A percentile compares a stretch with the other conserved stretches of the same genome.
Evolutionary conservation across 2,888 invertebrate genomes (phyloP).

Genomic region (Philopedon plagiatum): DNA sequence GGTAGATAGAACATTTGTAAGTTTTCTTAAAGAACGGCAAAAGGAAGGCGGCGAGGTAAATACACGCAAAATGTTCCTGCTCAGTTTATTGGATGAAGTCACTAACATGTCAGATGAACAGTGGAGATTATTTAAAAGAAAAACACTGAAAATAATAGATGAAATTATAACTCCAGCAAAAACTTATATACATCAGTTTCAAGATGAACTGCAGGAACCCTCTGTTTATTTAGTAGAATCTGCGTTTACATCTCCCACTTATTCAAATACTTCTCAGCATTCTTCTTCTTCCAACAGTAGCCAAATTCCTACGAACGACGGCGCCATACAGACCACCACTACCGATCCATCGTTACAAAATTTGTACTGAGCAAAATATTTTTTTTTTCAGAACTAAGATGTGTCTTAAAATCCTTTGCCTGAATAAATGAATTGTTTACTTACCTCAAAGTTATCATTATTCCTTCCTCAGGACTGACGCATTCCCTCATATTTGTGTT

Average conservation of each 20-base stretch:
- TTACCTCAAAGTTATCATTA: slow-evolving; percentile 39
- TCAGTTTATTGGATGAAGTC: slow-evolving; percentile 22
- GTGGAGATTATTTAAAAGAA: slow-evolving; percentile 32
- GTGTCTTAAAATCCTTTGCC: not conserved
- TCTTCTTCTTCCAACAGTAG: too few species aligned
- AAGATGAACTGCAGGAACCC: slow-evolving; percentile 6
- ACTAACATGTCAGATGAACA: slow-evolving; percentile 14
- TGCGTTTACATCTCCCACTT: too few species aligned
- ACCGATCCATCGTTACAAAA: too few species aligned
- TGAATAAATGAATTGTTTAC: slow-evolving; percentile 12
- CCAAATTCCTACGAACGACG: too few species aligned
- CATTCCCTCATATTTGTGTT: slow-evolving; percentile 35
- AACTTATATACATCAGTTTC: slow-evolving; percentile 24
- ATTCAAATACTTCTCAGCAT: too few species aligned
- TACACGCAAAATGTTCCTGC: slow-evolving; percentile 10
- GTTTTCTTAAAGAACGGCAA: too few species aligned
- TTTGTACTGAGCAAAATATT: slow-evolving; percentile 10
- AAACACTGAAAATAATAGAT: slow-evolving; percentile 28
- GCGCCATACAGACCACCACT: too few species aligned
- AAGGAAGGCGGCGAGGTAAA: slow-evolving; percentile 4
- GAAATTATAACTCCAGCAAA: slow-evolving; percentile 25
- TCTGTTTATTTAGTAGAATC: too few species aligned
- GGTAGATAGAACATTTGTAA: too few species aligned
- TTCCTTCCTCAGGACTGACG: slow-evolving; percentile 37
- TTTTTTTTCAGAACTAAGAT: not conserved